These are phyloP conservation scores for Orius insidiosus DNA, from an alignment of 1,140 invertebrate species.

Conservation along the genomic window DNA sequence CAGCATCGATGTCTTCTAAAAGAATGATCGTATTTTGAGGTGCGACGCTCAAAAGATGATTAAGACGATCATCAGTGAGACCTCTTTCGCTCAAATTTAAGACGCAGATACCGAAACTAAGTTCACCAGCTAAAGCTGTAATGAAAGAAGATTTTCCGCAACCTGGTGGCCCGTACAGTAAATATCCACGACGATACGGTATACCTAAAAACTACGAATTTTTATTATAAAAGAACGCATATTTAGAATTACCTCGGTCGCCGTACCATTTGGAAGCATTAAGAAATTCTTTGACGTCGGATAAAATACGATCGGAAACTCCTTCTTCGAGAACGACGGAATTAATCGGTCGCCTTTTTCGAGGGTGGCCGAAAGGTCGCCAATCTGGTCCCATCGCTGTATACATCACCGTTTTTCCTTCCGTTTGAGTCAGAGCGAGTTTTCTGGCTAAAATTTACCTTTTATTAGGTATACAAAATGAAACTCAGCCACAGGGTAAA, in stretches of 20 bases:
- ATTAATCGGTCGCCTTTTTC: conserved; percentile 62
- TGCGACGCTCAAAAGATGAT: conserved; percentile 80
- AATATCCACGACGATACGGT: conserved; percentile 58
- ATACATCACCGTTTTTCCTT: conserved; percentile 97
- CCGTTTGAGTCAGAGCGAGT: conserved; percentile 73
- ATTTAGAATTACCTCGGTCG: conserved; percentile 45
- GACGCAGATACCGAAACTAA: conserved; percentile 92
- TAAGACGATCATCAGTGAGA: conserved; percentile 86
- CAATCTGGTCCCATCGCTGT: conserved; percentile 88
- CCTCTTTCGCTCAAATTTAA: conserved; percentile 90
- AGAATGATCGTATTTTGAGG: conserved; percentile 90
- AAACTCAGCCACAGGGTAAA: too few relatives aligned
- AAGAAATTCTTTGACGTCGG: conserved; percentile 86
- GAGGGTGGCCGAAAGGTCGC: conserved; percentile 84
- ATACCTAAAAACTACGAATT: conserved; percentile 31
- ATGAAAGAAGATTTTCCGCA: conserved; percentile 98
- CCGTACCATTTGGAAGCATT: conserved; percentile 81
- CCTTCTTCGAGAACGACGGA: conserved; percentile 82
- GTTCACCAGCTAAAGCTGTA: conserved; percentile 81
- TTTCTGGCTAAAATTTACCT: conserved; percentile 53
- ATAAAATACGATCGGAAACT: conserved; percentile 57
- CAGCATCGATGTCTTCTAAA: conserved; percentile 95
- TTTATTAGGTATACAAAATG: too few relatives aligned
- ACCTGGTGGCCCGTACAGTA: conserved; percentile 92
- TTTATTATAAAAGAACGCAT: conserved; percentile 1